Evolutionary conservation across 2,113 vertebrate species (phyloP), one percentile per base, ranked within the genome.

Genomic region (Melanocharis versteri): DNA sequence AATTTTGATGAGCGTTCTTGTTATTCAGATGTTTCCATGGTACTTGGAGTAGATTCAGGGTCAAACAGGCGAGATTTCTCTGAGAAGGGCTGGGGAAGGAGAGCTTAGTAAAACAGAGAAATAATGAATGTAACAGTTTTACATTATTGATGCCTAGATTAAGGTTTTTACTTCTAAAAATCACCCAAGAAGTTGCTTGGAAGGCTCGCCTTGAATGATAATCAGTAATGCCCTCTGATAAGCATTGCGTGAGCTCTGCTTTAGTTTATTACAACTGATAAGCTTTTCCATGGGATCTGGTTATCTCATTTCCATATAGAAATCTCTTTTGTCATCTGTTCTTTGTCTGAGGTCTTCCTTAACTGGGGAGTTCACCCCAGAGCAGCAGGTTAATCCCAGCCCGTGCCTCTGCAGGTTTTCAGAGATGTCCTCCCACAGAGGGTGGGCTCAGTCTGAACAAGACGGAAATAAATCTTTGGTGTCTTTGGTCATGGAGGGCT

Each of bases 1-100:
- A 93, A 94, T 97, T 97, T 96, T 93, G 94, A 95, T 96, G 94
- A 96, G 84, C 53, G 0, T 93, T 87, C 81, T 84, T 93, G 83
- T 95, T 90, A 82, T 83, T 96, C 75, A 68, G 65, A 83, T 95
- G 88, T 96, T 96, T 95, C 91, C 57, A 18, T 96, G 73, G 65
- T 57, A 83, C 57, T 81, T 87, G 62, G 45, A 69, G 66, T 62
- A 70, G 82, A 50, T 31, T 95, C 39, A 66, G 85, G 84, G 87
- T 96, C 87, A 90, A 37, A 86, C 71, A 90, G 80, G 62, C 84
- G 40, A 77, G 81, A 48, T 93, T 93, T 84, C 65, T 89, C 9
- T 53, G 83, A 19, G 88, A 83, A 86, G 50, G 50, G 13, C 68
- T 37, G 71, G n/a, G 69, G 48, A 91, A 60, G 48, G 83, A 57